Percentiles rank a stretch among this genome's conserved stretches.
phyloP scores from a whole-genome alignment of 2,797 vertebrate genomes.

The Ciconia nigra region DNA sequence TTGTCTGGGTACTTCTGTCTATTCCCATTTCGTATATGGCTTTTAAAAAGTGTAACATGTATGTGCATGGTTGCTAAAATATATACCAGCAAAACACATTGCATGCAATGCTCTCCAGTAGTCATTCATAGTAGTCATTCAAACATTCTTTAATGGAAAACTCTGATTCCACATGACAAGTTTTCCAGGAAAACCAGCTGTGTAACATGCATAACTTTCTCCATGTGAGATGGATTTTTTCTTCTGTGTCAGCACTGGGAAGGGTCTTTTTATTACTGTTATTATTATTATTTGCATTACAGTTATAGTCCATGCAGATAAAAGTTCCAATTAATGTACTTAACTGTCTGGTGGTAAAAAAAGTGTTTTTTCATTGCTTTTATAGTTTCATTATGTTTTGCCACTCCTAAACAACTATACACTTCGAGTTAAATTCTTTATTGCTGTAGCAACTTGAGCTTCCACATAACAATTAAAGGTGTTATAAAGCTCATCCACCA shows the following conservation, averaged over 20 bases:
- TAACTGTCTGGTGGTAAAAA: neutral
- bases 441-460: neutral
- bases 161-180: neutral
- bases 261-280: neutral
- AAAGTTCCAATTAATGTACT: constrained; percentile 9
- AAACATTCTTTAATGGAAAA: neutral
- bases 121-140: neutral
- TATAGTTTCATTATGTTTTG: neutral
- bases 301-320: neutral
- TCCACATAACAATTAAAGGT: constrained; percentile 11
- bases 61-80: neutral
- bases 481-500: constrained; percentile 13
- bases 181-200: neutral
- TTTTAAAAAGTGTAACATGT: neutral
- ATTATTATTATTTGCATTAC: neutral
- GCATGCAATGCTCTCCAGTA: neutral
- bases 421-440: constrained; percentile 22
- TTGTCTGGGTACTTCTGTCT: neutral
- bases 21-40: neutral
- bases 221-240: neutral
- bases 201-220: neutral
- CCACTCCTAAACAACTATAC: neutral
- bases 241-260: neutral
- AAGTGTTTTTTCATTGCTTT: neutral
- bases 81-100: neutral